Conservation (phyloP, 2,888 invertebrate species). For the Agonopterix subpropinquella region DNA sequence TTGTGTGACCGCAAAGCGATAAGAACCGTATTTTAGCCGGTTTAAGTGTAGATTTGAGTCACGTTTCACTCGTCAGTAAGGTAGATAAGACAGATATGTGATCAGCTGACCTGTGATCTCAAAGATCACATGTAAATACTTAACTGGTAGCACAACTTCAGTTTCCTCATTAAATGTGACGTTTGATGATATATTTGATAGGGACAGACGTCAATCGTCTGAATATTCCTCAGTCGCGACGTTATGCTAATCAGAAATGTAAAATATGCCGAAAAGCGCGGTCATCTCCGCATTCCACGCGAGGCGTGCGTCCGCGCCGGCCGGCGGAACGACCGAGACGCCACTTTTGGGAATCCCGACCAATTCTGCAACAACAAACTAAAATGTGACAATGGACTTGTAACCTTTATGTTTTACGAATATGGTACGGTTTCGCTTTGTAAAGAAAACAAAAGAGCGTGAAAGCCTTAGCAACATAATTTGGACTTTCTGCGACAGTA, state of each 20-base stretch:
- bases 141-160: no score
- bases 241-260: conserved; percentile 52
- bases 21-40: background rate
- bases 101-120: background rate
- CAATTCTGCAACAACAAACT: conserved; percentile 15
- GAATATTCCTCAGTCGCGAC: conserved; percentile 30
- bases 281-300: conserved; percentile 69
- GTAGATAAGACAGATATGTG: conserved; percentile 1
- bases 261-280: conserved; percentile 46
- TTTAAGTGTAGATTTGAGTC: background rate
- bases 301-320: conserved; percentile 36
- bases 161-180: no score
- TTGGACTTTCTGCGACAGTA: conserved; percentile 11
- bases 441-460: conserved; percentile 5
- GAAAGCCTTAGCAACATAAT: conserved; percentile 9
- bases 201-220: conserved; percentile 12
- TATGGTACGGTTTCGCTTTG: conserved; percentile 16
- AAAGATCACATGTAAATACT: no score
- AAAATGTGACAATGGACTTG: conserved; percentile 23
- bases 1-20: conserved; percentile 2
- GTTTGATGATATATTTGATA: no score
- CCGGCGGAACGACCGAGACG: conserved; percentile 14
- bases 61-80: background rate
- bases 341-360: conserved; percentile 45
- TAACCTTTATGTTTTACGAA: conserved; percentile 22